phyloP scores from a whole-genome alignment of 2,888 invertebrate species.

The Pseudococcus longispinus region DNA sequence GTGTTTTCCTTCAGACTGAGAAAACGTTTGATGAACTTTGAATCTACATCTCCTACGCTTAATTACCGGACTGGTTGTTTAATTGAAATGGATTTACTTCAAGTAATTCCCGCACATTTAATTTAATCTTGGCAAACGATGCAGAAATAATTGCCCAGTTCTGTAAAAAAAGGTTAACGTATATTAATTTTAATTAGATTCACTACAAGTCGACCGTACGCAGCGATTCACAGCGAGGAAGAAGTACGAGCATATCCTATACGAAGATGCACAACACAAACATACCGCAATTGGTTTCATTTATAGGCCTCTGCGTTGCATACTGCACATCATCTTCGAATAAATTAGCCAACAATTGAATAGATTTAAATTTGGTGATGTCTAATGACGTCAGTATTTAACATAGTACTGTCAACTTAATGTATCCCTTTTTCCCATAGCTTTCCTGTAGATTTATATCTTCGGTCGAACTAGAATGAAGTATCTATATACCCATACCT shows the following conservation, averaged over 20 bases:
- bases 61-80: conserved; percentile 34
- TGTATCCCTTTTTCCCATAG: too few relatives aligned
- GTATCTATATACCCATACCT: not conserved
- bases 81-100: conserved; percentile 51
- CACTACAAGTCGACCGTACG: not conserved
- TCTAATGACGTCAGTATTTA: not conserved
- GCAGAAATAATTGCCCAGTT: conserved; percentile 51
- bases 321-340: not conserved
- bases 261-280: not conserved
- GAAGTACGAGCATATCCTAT: not conserved
- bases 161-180: conserved; percentile 44
- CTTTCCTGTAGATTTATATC: too few relatives aligned
- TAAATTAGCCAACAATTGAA: not conserved
- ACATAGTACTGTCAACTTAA: too few relatives aligned
- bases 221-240: not conserved
- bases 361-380: not conserved
- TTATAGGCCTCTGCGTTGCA: not conserved
- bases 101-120: conserved; percentile 38
- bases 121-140: conserved; percentile 49
- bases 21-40: not conserved
- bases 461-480: not conserved
- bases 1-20: not conserved
- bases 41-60: conserved; percentile 31
- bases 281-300: not conserved
- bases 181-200: conserved; percentile 39